Evolutionary conservation across 2,888 invertebrate species (phyloP), one percentile per base, ranked within the genome.

Genomic region (Stenodema calcarata): DNA sequence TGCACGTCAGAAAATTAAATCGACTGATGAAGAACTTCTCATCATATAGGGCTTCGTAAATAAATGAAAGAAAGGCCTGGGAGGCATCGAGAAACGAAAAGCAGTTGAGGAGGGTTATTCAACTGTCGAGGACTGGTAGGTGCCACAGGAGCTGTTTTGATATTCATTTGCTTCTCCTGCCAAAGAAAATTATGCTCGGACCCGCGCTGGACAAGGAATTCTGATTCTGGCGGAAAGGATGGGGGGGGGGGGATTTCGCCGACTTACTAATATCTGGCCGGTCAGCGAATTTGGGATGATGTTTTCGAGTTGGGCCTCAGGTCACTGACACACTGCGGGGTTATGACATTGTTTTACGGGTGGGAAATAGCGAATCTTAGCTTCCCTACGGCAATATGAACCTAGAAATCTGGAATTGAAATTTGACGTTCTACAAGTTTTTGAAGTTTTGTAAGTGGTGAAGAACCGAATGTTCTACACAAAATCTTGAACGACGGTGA

Each of bases 201-300:
- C 35, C 30, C 35, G 16, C 30, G 30, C 16, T 4, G 35, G 35
- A 35, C 35, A 18, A 75, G 35, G 73, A 75, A 75, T 75, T 75
- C 18, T 18, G 73, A 75, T 75, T 41, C 35, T n/a, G n/a, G n/a
- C n/a, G n/a, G n/a, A n/a, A n/a, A n/a, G n/a, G n/a, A n/a, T n/a
- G n/a, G n/a, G n/a, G n/a, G 30, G n/a, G 73, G 1, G n/a, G 73
- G 41, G 73, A 41, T 75, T 75, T 75, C 73, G 73, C 73, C 41
- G 73, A 75, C 73, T 75, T 75, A 75, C 73, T 75, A 75, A 75
- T 75, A 28, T 75, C 73, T 2, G 41, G 73, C 35, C 73, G 35
- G 73, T 41, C 30, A 41, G 73, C 73, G 73, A 75, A 75, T 41
- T 75, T 75, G n/a, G 73, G 73, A 75, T 41, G 73, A n/a, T 75